Conservation (phyloP, 2,113 vertebrate species). For the Sinosuthora webbiana region DNA sequence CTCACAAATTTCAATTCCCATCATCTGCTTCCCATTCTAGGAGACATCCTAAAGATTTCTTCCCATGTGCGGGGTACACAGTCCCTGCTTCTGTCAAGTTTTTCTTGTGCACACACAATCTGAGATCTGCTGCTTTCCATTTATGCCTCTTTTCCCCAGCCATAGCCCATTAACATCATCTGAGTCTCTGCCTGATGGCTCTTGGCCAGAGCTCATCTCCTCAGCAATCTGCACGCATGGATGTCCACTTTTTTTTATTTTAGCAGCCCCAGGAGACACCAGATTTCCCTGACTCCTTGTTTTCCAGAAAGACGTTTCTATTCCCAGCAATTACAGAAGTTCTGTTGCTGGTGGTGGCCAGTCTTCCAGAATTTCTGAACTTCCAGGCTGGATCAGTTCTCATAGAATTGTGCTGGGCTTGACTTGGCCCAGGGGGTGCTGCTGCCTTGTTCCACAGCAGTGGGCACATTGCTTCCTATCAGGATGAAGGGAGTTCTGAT, state of each 20-base stretch:
- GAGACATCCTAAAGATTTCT: not conserved
- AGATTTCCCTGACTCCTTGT: not conserved
- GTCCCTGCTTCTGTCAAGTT: not conserved
- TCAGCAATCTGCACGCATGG: not conserved
- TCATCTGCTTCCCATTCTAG: not conserved
- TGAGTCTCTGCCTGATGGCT: conserved; percentile 11
- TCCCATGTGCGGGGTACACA: not conserved
- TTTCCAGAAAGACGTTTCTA: not conserved
- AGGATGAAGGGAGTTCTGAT: accelerated
- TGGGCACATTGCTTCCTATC: accelerated
- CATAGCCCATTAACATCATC: not conserved
- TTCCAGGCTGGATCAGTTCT: not conserved
- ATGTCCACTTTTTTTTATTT: not conserved
- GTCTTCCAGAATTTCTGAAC: not conserved
- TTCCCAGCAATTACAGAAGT: not conserved
- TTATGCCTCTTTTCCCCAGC: not conserved
- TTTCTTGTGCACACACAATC: not conserved
- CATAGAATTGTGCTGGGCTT: not conserved
- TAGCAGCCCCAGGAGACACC: not conserved
- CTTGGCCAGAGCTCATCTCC: not conserved
- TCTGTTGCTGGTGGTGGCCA: not conserved
- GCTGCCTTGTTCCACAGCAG: not conserved
- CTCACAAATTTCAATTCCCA: not conserved
- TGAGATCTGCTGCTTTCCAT: not conserved
- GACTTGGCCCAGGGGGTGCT: not conserved